Base-by-base conservation (phyloP, 2,797 vertebrate genomes). In the Acipenser transmontanus region DNA sequence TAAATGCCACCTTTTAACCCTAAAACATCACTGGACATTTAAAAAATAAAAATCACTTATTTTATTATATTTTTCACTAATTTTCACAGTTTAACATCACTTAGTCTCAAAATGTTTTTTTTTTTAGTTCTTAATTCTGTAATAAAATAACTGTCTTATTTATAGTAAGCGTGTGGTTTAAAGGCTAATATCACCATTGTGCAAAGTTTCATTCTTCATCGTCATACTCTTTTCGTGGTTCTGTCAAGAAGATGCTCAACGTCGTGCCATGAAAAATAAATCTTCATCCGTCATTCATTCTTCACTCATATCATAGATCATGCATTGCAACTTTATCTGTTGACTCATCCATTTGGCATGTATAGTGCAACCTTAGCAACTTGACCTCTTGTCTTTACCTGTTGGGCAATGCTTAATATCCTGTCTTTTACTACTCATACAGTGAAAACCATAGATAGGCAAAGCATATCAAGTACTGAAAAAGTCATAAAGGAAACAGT, bases 391-490 rank as follows among this genome's bases (percentile, higher is more conserved):
- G 1, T 17, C 34, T 34, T 63, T 8, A 73, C 47, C 13, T 74
- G 73, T 76, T 80, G 62, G 72, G 82, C 72, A 84, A 76, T 81
- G 81, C 82, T 79, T 87, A 81, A 84, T 78, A 83, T 75, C 63
- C 83, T 87, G 84, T 81, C 88, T 87, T 88, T 84, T 92, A 83
- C 88, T 83, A 89, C 92, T 92, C 83, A 89, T 81, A 89, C 81
- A 88, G 84, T 88, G 86, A 83, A 85, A 89, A 82, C 82, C 85
- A 74, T 97, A 94, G 91, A 78, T 93, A 95, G 89, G 75, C 85
- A 91, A 80, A 89, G 80, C 68, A 74, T 79, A 75, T 74, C 75
- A 17, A 86, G 78, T 85, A 78, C 85, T 82, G 89, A 81, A 83
- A 82, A 87, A 83, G 84, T 85, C 73, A 73, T 87, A 82, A 86